A percentile compares a stretch with the other conserved stretches of the same genome.
Conservation (phyloP, 2,888 invertebrate genomes). For the Halocaridina rubra region DNA sequence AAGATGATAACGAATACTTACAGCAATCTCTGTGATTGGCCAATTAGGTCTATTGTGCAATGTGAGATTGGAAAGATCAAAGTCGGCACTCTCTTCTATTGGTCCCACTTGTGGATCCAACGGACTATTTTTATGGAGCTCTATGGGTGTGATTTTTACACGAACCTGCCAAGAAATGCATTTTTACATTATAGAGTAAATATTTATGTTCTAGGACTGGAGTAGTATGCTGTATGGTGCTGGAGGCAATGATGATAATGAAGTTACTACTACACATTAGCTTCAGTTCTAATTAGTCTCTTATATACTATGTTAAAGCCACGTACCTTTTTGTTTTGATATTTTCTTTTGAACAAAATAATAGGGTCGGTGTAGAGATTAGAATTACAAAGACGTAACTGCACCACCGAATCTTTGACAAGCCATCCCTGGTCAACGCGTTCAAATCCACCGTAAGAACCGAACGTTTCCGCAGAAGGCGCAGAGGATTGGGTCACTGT, state of each 20-base stretch:
- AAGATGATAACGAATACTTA: too few species aligned
- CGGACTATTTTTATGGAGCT: slow-evolving; percentile 70
- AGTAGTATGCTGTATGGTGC: too few species aligned
- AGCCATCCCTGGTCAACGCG: slow-evolving; percentile 85
- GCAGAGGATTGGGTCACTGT: slow-evolving; percentile 28
- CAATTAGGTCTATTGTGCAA: slow-evolving; percentile 18
- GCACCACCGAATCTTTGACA: slow-evolving; percentile 83
- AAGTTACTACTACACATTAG: too few species aligned
- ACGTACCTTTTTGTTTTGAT: slow-evolving; percentile 76
- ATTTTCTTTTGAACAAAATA: slow-evolving; percentile 79
- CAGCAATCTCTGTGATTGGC: slow-evolving; percentile 44
- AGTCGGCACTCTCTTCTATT: slow-evolving; percentile 69
- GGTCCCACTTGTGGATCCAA: slow-evolving; percentile 66
- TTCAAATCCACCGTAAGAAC: slow-evolving; percentile 73
- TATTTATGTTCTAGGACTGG: too few species aligned
- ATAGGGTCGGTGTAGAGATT: slow-evolving; percentile 77
- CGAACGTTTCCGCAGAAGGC: slow-evolving; percentile 72
- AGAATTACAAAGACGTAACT: slow-evolving; percentile 76
- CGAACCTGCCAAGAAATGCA: slow-evolving; percentile 65
- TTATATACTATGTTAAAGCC: too few species aligned
- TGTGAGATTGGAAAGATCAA: slow-evolving; percentile 65
- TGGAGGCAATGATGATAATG: too few species aligned
- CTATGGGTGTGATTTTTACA: slow-evolving; percentile 77
- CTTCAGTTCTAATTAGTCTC: too few species aligned
- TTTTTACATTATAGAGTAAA: too few species aligned